Evolutionary conservation across 2,888 invertebrate genomes (phyloP).

Genomic region (Neoaliturus tenellus): DNA sequence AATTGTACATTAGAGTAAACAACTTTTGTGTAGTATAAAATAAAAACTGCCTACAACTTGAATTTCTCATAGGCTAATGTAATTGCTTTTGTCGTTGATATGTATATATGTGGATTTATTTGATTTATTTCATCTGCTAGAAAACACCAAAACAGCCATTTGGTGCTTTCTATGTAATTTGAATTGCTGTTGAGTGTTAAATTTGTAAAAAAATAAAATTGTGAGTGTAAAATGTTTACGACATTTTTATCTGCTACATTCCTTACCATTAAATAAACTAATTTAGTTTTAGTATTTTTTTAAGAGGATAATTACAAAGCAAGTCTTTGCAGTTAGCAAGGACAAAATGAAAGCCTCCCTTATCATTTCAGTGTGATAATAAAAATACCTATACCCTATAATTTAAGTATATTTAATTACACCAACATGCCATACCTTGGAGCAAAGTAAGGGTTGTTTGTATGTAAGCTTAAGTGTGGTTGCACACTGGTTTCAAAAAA

Average conservation of each 20-base stretch:
- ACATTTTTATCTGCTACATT: background rate
- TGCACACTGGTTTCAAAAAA: no score
- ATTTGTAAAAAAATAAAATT: conserved; percentile 37
- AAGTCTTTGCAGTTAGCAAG: background rate
- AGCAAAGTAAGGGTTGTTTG: no score
- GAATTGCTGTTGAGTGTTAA: background rate
- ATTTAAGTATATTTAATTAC: no score
- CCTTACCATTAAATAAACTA: background rate
- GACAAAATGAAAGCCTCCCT: no score
- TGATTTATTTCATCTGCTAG: background rate
- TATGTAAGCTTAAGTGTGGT: no score
- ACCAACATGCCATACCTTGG: no score
- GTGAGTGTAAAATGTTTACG: background rate
- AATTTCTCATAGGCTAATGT: no score
- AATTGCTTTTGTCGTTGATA: background rate
- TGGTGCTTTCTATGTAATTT: conserved; percentile 22
- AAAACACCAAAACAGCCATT: conserved; percentile 50
- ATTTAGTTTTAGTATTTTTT: no score
- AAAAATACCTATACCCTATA: no score
- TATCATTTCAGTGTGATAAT: no score
- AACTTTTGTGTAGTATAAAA: background rate
- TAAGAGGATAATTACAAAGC: background rate
- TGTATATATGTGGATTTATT: background rate
- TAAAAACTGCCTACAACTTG: background rate
- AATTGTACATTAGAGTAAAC: conserved; percentile 35